Percentiles rank a stretch among this genome's conserved stretches.
These are phyloP conservation scores for Scytalopus superciliaris DNA, from an alignment of 2,113 vertebrate genomes.

Conservation along the genomic window DNA sequence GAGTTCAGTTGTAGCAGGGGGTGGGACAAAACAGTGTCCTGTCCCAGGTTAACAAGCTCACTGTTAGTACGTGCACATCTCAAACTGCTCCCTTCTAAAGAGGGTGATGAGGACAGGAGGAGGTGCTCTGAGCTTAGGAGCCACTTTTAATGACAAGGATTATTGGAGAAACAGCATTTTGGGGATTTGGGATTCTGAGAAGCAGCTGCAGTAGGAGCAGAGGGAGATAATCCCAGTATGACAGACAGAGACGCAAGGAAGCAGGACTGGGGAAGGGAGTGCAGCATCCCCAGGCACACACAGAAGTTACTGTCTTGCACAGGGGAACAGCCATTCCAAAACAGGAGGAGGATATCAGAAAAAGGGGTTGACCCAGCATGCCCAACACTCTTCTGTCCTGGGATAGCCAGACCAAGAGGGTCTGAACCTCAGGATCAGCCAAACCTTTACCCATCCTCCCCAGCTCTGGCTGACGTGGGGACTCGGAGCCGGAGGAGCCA, in stretches of 20 bases:
- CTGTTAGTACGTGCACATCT: neutral
- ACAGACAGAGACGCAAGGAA: slow-evolving; percentile 3
- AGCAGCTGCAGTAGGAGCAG: slow-evolving; percentile 36
- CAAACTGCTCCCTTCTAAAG: neutral
- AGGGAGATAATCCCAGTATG: slow-evolving; percentile 49
- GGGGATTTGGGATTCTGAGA: slow-evolving; percentile 48
- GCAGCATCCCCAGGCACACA: neutral
- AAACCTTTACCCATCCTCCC: neutral
- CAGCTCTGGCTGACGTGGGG: neutral
- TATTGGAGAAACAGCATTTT: slow-evolving; percentile 42
- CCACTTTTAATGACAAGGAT: slow-evolving; percentile 38
- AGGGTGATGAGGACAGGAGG: neutral
- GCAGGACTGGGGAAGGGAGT: neutral
- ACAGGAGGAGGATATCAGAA: neutral
- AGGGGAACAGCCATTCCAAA: neutral
- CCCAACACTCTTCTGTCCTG: neutral
- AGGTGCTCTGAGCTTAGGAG: neutral
- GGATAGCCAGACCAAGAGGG: neutral
- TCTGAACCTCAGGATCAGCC: neutral
- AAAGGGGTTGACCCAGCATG: neutral
- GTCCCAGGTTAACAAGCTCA: neutral
- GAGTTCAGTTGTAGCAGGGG: neutral
- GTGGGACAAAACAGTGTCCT: neutral
- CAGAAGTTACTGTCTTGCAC: neutral
- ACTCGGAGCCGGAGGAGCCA: neutral